A percentile compares a stretch with the other conserved stretches of the same genome.
phyloP scores from a whole-genome alignment of 2,797 vertebrate genomes.

The Macropus fuliginosus region DNA sequence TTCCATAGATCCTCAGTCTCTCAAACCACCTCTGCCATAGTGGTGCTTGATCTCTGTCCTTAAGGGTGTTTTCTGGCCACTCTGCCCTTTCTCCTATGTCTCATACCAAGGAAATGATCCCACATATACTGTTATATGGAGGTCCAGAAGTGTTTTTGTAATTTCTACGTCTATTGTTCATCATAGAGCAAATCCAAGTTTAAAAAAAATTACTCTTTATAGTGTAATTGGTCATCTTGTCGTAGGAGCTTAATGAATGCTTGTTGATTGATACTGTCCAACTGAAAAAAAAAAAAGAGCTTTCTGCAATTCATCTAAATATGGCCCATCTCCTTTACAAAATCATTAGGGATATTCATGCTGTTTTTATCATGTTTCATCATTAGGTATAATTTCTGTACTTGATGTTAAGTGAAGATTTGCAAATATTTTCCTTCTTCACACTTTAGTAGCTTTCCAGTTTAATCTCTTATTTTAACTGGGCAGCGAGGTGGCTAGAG shows the following conservation, averaged over 20 bases:
- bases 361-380: not conserved
- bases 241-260: not conserved
- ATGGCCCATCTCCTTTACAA: not conserved
- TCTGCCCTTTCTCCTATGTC: not conserved
- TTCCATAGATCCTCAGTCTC: not conserved
- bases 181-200: not conserved
- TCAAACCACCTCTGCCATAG: not conserved
- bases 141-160: not conserved
- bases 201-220: not conserved
- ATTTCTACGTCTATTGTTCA: not conserved
- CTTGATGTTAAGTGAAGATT: not conserved
- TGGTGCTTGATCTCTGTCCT: not conserved
- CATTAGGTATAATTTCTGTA: not conserved
- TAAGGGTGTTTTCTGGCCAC: not conserved
- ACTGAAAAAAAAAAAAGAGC: not conserved
- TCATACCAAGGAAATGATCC: not conserved
- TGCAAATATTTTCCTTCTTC: not conserved
- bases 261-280: not conserved
- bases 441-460: not conserved
- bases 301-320: not conserved
- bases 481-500: not conserved
- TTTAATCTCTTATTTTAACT: not conserved
- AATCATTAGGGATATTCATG: not conserved
- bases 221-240: not conserved
- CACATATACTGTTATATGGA: not conserved